Evolutionary conservation across 2,888 invertebrate species (phyloP).

Genomic region (Bombylius discolor): DNA sequence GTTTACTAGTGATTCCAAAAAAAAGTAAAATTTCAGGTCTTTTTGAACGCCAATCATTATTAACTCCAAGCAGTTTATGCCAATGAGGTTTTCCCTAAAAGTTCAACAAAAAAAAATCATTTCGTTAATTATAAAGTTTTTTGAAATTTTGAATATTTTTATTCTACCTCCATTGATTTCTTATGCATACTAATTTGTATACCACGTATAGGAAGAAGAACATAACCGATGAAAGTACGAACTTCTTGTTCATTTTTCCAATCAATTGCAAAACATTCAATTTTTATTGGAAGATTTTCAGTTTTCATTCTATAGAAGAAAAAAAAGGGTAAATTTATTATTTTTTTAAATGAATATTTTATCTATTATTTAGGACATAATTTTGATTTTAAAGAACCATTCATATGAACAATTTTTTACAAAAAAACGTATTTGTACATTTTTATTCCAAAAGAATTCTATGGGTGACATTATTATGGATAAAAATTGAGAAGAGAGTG

Average conservation of each 20-base stretch:
- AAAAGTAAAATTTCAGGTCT: slow-evolving; percentile 50
- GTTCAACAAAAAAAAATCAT: background rate
- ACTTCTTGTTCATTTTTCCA: slow-evolving; percentile 37
- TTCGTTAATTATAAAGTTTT: background rate
- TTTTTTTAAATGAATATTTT: background rate
- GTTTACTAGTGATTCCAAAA: slow-evolving; percentile 45
- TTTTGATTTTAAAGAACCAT: too few relatives aligned
- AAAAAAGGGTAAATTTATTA: background rate
- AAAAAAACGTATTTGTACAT: background rate
- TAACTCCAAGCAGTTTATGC: slow-evolving; percentile 49
- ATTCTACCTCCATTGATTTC: slow-evolving; percentile 36
- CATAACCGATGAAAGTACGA: slow-evolving; percentile 51
- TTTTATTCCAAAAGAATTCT: slow-evolving; percentile 2
- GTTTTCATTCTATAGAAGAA: slow-evolving; percentile 45
- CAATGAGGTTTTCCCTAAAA: slow-evolving; percentile 43
- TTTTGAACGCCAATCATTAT: slow-evolving; percentile 42
- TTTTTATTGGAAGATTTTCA: slow-evolving; percentile 57
- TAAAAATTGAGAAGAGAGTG: too few relatives aligned
- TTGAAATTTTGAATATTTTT: too few relatives aligned
- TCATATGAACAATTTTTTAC: background rate
- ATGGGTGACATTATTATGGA: too few relatives aligned
- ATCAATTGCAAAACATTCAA: slow-evolving; percentile 50
- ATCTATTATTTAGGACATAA: too few relatives aligned
- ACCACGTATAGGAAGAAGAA: slow-evolving; percentile 53
- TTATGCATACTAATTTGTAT: slow-evolving; percentile 50